Conservation (phyloP, 2,113 vertebrate genomes). For the Myotis davidii region DNA sequence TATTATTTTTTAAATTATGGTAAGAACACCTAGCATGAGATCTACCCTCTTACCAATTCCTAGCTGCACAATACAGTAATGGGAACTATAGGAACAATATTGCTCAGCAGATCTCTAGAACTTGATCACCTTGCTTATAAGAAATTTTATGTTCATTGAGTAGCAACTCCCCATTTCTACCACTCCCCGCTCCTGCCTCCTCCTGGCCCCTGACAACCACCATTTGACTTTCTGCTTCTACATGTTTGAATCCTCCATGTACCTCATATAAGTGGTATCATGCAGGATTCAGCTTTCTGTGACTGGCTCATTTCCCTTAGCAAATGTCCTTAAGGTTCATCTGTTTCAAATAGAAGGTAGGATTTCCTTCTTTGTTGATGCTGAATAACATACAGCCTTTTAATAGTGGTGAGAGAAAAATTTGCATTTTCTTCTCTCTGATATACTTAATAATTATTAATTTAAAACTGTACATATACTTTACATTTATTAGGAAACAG, state of each 20-base stretch:
- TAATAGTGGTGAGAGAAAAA: constrained; percentile 14
- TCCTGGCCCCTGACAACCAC: background rate
- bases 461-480: background rate
- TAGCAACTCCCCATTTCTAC: background rate
- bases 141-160: background rate
- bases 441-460: background rate
- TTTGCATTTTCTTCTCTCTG: background rate
- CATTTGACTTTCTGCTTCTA: background rate
- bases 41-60: background rate
- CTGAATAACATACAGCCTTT: background rate
- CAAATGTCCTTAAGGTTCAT: background rate
- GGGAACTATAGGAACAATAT: background rate
- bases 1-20: background rate
- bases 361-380: constrained; percentile 3
- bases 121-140: background rate
- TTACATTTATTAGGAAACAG: background rate
- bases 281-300: background rate
- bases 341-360: background rate
- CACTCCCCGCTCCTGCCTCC: background rate
- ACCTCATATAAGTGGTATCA: background rate
- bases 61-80: background rate
- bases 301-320: background rate
- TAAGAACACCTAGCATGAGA: background rate
- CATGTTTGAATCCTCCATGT: background rate
- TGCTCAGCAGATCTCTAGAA: background rate